Percentiles rank a stretch among this genome's conserved stretches.
Conservation (phyloP, 2,113 vertebrate genomes). For the Ptilorrhoa leucosticta region DNA sequence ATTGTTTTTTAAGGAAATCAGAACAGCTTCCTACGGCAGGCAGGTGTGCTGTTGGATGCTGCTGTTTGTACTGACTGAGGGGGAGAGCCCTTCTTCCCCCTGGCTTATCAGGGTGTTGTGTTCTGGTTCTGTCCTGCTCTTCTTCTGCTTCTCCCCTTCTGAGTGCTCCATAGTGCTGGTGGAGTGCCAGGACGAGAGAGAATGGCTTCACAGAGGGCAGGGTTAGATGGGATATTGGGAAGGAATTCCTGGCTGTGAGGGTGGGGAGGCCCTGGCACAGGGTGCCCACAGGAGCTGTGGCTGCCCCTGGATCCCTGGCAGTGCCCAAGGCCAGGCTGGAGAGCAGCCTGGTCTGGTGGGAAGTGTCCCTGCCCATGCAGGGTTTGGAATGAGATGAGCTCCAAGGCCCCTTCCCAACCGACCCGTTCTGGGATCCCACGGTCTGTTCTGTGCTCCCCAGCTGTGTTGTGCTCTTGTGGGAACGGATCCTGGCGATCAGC, state of each 20-base stretch:
- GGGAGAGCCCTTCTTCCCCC: not conserved
- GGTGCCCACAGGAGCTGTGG: not conserved
- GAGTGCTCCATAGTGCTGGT: not conserved
- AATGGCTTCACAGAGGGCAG: not conserved
- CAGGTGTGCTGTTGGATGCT: not conserved
- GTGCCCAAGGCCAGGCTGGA: not conserved
- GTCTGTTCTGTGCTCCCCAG: not conserved
- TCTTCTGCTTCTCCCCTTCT: not conserved
- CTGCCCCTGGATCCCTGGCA: not conserved
- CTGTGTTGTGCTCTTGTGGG: not conserved
- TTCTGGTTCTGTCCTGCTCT: accelerated
- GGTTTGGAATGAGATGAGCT: not conserved
- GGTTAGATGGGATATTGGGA: accelerated
- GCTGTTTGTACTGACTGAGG: too few species aligned
- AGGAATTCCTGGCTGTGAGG: not conserved
- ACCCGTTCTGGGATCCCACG: accelerated
- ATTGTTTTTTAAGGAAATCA: not conserved
- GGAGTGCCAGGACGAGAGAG: too few species aligned
- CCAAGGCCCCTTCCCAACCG: accelerated
- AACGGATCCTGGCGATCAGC: not conserved
- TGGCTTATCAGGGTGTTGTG: not conserved
- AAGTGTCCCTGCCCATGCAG: not conserved
- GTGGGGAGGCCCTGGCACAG: not conserved
- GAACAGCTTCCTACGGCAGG: not conserved
- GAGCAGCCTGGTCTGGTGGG: accelerated